These are phyloP conservation scores for Holothuria scabra DNA, from an alignment of 53 echinoderm and acorn worm species.

Conservation along the genomic window DNA sequence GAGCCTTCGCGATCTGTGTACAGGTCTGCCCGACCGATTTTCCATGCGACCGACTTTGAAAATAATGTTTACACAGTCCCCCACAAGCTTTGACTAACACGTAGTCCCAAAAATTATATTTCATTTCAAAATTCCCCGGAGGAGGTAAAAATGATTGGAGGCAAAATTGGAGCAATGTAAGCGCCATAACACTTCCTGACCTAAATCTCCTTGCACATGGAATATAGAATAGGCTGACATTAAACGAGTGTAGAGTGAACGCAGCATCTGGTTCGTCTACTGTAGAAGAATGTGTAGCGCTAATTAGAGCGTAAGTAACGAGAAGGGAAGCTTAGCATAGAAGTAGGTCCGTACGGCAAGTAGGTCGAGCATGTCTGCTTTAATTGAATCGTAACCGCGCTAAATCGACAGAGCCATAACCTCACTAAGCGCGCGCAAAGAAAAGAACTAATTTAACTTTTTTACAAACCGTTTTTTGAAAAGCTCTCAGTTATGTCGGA, in stretches of 20 bases:
- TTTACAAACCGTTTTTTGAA: not conserved
- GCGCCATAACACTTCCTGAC: conserved; percentile 45
- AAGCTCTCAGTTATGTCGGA: not conserved
- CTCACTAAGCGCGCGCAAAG: not conserved
- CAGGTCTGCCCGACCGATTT: conserved; percentile 42
- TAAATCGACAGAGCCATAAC: conserved; percentile 15
- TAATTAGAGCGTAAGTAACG: conserved; percentile 51
- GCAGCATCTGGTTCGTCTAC: conserved; percentile 39
- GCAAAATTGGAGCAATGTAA: conserved; percentile 51
- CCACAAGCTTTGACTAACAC: conserved; percentile 44
- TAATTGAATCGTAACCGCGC: conserved; percentile 47
- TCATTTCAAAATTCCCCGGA: conserved; percentile 47
- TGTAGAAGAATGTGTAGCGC: conserved; percentile 28
- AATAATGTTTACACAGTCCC: conserved; percentile 51
- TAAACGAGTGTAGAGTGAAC: conserved; percentile 1
- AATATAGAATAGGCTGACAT: conserved; percentile 18
- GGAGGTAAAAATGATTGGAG: conserved; percentile 43
- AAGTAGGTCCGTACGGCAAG: conserved; percentile 34
- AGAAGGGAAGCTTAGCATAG: conserved; percentile 30
- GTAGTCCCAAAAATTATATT: conserved; percentile 53
- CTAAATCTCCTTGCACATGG: conserved; percentile 43
- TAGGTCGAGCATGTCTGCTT: conserved; percentile 34
- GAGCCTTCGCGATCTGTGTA: conserved; percentile 1
- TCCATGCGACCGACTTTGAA: conserved; percentile 42
- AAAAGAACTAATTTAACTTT: not conserved